Evolutionary conservation across 1,140 invertebrate species (phyloP).

Genomic region (Leptinotarsa defecta): DNA sequence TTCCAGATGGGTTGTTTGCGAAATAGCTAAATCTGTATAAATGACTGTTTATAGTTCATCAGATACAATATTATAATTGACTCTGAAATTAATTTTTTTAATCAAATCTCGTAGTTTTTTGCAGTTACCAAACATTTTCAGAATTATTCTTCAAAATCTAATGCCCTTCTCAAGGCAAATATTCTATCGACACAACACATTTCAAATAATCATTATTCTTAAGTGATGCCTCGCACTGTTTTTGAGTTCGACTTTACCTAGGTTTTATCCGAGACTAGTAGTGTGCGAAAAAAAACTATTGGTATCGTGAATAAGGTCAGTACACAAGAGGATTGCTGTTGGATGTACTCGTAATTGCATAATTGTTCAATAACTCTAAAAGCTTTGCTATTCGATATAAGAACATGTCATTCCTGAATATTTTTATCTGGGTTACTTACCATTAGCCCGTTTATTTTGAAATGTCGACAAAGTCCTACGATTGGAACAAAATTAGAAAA

Average conservation of each 20-base stretch:
- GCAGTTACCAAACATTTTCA: background rate
- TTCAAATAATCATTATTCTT: constrained; percentile 13
- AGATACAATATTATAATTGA: too few species aligned
- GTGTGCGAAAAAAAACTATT: constrained; percentile 26
- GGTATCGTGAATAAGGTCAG: constrained; percentile 15
- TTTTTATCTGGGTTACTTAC: too few species aligned
- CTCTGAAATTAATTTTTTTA: too few species aligned
- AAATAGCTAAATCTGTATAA: too few species aligned
- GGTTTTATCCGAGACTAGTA: constrained; percentile 38
- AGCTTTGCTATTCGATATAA: too few species aligned
- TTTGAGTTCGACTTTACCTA: constrained; percentile 51
- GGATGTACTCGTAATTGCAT: too few species aligned
- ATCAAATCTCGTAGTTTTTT: background rate
- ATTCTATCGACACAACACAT: constrained; percentile 17
- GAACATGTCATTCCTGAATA: too few species aligned
- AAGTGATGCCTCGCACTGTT: constrained; percentile 43
- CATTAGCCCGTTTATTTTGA: too few species aligned
- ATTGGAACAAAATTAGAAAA: background rate
- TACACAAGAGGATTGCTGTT: constrained; percentile 8
- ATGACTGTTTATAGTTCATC: too few species aligned
- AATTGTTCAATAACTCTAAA: too few species aligned
- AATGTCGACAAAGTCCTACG: too few species aligned
- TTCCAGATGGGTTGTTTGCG: too few species aligned
- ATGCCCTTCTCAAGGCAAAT: background rate
- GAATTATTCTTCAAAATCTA: background rate